These are phyloP conservation scores for Cepaea hortensis DNA, from an alignment of 2,888 invertebrate species.

Conservation along the genomic window DNA sequence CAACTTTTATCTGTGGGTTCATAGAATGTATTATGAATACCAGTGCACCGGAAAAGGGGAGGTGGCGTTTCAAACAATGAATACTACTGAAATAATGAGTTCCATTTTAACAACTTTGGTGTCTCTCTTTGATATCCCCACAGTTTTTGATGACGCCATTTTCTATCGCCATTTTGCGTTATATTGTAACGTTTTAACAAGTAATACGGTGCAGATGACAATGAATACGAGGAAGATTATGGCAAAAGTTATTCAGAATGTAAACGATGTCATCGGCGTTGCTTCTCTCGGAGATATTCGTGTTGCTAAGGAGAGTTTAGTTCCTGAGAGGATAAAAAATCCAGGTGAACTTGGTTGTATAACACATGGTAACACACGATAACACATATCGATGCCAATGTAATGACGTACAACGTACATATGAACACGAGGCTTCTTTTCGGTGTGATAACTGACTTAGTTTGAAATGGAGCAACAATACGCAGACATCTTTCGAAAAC, in stretches of 20 bases:
- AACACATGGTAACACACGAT: background rate
- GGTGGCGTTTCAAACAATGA: conserved; percentile 1
- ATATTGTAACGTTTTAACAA: background rate
- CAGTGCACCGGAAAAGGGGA: background rate
- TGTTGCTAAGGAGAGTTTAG: background rate
- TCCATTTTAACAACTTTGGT: background rate
- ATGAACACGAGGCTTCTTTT: conserved; percentile 5
- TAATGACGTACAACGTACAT: background rate
- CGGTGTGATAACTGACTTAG: conserved; percentile 3
- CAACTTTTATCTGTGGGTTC: background rate
- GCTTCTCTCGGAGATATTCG: background rate
- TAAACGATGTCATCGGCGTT: background rate
- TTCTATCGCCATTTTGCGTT: conserved; percentile 15
- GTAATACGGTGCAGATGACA: background rate
- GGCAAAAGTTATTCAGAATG: background rate
- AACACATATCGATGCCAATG: background rate
- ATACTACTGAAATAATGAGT: background rate
- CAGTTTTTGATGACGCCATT: background rate
- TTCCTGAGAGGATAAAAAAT: background rate
- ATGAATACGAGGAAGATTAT: background rate
- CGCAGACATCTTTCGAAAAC: conserved; percentile 7
- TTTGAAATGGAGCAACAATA: background rate
- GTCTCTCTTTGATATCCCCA: background rate
- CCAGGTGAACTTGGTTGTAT: background rate
- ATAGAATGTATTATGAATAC: background rate